Evolutionary conservation across 2,888 invertebrate genomes (phyloP).

Genomic region (Zeuzera pyrina): DNA sequence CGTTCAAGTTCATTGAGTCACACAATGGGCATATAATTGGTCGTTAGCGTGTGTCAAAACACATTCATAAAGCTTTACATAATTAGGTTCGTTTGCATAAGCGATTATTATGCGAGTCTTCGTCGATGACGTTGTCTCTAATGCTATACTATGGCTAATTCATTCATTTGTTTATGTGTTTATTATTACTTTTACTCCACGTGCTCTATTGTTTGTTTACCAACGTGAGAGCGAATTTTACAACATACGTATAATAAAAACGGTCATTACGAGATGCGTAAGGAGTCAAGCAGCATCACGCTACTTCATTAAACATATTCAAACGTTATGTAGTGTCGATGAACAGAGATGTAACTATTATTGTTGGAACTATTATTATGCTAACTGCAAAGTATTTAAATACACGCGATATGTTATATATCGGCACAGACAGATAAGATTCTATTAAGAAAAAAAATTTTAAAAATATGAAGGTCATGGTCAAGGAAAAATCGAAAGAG

Average conservation of each 20-base stretch:
- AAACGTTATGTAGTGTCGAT: too few relatives aligned
- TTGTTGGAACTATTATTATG: too few relatives aligned
- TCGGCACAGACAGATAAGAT: too few relatives aligned
- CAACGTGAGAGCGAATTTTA: slow-evolving; percentile 42
- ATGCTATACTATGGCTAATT: slow-evolving; percentile 60
- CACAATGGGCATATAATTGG: slow-evolving; percentile 65
- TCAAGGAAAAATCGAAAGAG: too few relatives aligned
- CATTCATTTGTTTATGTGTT: slow-evolving; percentile 63
- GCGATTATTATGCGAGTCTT: slow-evolving; percentile 67
- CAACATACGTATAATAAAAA: slow-evolving; percentile 51
- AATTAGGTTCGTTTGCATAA: slow-evolving; percentile 68
- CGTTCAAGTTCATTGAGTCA: slow-evolving; percentile 66
- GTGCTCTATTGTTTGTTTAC: slow-evolving; percentile 63
- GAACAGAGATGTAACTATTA: too few relatives aligned
- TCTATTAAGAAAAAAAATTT: too few relatives aligned
- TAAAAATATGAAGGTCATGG: too few relatives aligned
- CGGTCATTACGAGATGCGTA: slow-evolving; percentile 31
- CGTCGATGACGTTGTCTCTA: slow-evolving; percentile 53
- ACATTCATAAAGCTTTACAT: slow-evolving; percentile 66
- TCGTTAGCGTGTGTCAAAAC: slow-evolving; percentile 62
- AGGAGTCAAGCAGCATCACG: too few relatives aligned
- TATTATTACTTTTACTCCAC: slow-evolving; percentile 63
- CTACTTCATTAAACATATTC: too few relatives aligned
- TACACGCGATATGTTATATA: too few relatives aligned
- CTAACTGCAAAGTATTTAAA: too few relatives aligned